Evolutionary conservation across 2,888 invertebrate species (phyloP), one percentile per base, ranked within the genome.

Genomic region (Disparrhopalites patrizii): DNA sequence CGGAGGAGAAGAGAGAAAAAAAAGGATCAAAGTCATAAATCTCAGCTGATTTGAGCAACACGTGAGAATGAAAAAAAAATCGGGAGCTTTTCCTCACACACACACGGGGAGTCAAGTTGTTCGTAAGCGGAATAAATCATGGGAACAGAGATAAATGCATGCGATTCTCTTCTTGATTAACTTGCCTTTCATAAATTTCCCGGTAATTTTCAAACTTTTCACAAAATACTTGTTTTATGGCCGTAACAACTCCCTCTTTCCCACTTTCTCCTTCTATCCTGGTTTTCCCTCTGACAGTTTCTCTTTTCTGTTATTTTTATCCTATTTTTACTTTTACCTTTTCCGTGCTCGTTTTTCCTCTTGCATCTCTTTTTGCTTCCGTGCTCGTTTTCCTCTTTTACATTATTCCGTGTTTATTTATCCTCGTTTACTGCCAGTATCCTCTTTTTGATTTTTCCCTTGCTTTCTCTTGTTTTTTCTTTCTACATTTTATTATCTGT

Each of bases 11-110:
- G n/a, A 28, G n/a, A 28, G 31, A 40, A 15, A 28, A 27, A 50
- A 54, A 30, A 31, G 13, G 52, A 13, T n/a, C 28, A 55, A 25
- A 62, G 62, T 56, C 51, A 52, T 66, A 66, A 68, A 68, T 68
- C 66, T 36, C 20, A 27, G 8, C 5, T 38, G 47, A 58, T 55
- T 10, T 1, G 50, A 61, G 60, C 60, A 61, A 61, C 60, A 61
- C 51, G 60, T 61, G 60, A 61, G 50, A 61, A 50, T 18, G 30
- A 61, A 50, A 61, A 50, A 61, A 50, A 50, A 50, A 30, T 54
- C 51, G 13, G 23, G 23, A 51, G 15, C 23, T 52, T 25, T 13
- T 25, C 23, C 51, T 55, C 33, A 31, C 31, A n/a, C n/a, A n/a
- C n/a, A n/a, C n/a, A n/a, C n/a, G n/a, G n/a, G n/a, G n/a, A n/a